Evolutionary conservation across 1,140 invertebrate genomes (phyloP).

Genomic region (Temnothorax longispinosus): DNA sequence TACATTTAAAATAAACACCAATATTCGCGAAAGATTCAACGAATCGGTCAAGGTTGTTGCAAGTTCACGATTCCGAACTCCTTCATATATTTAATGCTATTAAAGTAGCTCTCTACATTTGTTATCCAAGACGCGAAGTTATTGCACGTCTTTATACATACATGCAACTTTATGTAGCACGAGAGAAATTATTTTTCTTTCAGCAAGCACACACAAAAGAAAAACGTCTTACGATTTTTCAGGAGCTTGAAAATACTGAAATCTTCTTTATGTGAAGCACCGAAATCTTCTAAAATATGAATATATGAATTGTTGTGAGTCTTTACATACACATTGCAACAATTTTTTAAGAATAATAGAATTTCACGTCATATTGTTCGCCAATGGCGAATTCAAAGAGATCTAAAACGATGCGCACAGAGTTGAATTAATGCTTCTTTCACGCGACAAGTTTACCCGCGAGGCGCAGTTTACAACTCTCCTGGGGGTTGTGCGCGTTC

Average conservation of each 20-base stretch:
- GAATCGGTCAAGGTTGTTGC: conserved; percentile 45
- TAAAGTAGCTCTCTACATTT: neutral
- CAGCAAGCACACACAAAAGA: neutral
- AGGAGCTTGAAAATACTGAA: neutral
- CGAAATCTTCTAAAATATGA: neutral
- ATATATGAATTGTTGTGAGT: neutral
- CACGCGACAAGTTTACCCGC: conserved; percentile 25
- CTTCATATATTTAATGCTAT: conserved; percentile 16
- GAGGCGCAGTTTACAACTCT: conserved; percentile 52
- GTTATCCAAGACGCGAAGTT: neutral
- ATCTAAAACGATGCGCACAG: neutral
- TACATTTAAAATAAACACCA: conserved; percentile 33
- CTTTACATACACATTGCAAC: neutral
- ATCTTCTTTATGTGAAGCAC: neutral
- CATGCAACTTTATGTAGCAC: neutral
- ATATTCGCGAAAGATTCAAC: conserved; percentile 16
- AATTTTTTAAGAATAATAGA: conserved; percentile 1
- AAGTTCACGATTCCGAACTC: neutral
- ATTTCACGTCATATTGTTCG: neutral
- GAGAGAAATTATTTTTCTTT: neutral
- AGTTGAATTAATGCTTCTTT: conserved; percentile 11
- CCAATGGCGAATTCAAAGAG: neutral
- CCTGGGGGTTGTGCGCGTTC: conserved; percentile 34
- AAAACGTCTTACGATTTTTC: neutral
- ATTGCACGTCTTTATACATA: neutral